Conservation (phyloP, 2,797 vertebrate genomes). For the Enteromius afrohamiltoni region DNA sequence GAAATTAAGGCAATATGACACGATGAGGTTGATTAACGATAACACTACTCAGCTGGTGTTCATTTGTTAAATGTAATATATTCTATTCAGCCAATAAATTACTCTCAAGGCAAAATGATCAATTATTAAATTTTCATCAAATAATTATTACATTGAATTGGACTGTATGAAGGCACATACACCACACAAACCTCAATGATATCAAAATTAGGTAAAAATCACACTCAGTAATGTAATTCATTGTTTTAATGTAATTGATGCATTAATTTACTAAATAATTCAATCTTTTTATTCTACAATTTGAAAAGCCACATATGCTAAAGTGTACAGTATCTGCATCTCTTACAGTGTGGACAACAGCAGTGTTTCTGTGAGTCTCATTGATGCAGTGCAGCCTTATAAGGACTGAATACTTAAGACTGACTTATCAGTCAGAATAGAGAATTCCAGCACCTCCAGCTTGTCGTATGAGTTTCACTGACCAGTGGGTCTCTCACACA, state of each 20-base stretch:
- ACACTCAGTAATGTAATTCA: not conserved
- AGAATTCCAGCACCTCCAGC: constrained; percentile 54
- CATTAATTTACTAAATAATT: not conserved
- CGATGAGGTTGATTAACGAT: not conserved
- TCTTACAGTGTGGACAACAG: not conserved
- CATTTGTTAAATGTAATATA: not conserved
- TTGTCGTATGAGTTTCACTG: constrained; percentile 1
- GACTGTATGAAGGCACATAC: not conserved
- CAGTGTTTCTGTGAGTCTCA: not conserved
- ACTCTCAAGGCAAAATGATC: not conserved
- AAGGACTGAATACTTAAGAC: constrained; percentile 31
- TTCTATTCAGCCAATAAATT: not conserved
- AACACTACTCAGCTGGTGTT: not conserved
- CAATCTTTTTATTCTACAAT: not conserved
- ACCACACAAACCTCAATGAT: not conserved
- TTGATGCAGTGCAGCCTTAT: constrained; percentile 11
- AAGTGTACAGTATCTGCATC: too few relatives aligned
- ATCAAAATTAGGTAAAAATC: not conserved
- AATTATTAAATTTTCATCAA: not conserved
- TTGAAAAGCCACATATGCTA: too few relatives aligned
- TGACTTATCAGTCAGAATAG: constrained; percentile 31
- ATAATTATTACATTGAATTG: not conserved
- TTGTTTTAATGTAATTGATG: not conserved
- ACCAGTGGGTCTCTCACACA: constrained; percentile 11
- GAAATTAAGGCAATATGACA: too few relatives aligned